Evolutionary conservation across 2,888 invertebrate species (phyloP), one percentile per base, ranked within the genome.

Genomic region (Agrotis clavis): DNA sequence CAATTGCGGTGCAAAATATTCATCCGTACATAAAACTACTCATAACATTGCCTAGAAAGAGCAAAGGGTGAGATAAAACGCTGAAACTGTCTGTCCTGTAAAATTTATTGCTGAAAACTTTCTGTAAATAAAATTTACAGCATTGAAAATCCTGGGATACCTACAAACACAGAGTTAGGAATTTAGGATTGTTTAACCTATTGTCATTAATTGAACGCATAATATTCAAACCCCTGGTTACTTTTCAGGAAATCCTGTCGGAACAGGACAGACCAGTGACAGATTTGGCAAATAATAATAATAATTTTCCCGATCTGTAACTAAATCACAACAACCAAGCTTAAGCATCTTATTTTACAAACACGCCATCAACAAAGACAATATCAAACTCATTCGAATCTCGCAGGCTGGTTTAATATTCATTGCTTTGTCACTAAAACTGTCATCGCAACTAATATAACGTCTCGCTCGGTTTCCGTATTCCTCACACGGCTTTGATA

Each of bases 361-460:
- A 30, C 47, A 45, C 16, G 11, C 13, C 16, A 11, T n/a, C n/a
- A 73, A 48, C n/a, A 73, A 48, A 47, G 35, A 50, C 47, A 66
- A 35, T 66, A 53, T 48, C 35, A 35, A 18, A 48, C 25, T 18
- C 19, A 64, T 66, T 51, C 1, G 0, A 48, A 66, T 56, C 56
- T 61, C 41, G 61, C 19, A 60, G 25, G 13, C 14, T 56, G 47
- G 45, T 71, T 61, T 59, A 61, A 41, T 71, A 71, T 80, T 59
- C 72, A 69, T 63, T 61, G 19, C 25, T 63, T 47, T 11, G 53
- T 7, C 18, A 35, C 54, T 25, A 53, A 53, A 67, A 74, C 67
- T 68, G 70, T 66, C 48, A 66, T 67, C 25, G 2, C 59, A 11
- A 54, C 78, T 71, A 77, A 84, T 70, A 66, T 64, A 18, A 64